Conservation (phyloP, 1,140 invertebrate species). For the Drosophila prosaltans region DNA sequence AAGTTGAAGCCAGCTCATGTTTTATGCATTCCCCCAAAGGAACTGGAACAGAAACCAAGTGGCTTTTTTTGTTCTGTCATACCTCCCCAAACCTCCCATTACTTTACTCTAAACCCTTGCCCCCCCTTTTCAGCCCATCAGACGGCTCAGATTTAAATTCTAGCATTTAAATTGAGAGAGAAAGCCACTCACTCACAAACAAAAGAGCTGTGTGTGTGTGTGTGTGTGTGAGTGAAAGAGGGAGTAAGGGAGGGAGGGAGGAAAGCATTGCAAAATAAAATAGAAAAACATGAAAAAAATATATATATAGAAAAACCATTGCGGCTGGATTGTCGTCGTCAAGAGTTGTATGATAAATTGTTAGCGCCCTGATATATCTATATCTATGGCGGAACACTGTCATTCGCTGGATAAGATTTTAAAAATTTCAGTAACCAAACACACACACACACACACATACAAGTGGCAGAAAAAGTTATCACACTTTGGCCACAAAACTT, state of each 20-base stretch:
- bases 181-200: slow-evolving; percentile 7
- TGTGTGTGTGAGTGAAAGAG: background rate
- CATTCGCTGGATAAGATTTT: background rate
- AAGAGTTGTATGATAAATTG: slow-evolving; percentile 41
- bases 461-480: background rate
- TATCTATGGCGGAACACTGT: background rate
- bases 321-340: background rate
- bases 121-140: background rate
- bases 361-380: slow-evolving; percentile 3
- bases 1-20: slow-evolving; percentile 57
- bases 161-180: slow-evolving; percentile 12
- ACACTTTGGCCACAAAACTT: background rate
- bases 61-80: slow-evolving; percentile 37
- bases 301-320: background rate
- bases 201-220: background rate
- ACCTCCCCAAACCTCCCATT: background rate
- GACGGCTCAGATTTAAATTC: slow-evolving; percentile 9
- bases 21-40: slow-evolving; percentile 57
- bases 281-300: background rate
- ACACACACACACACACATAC: background rate
- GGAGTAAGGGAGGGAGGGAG: too few relatives aligned
- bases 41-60: slow-evolving; percentile 48
- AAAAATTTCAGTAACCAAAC: background rate
- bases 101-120: background rate
- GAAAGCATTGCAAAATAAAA: too few relatives aligned